These are phyloP conservation scores for Esperia sulphurella DNA, from an alignment of 2,888 invertebrate species.

Conservation along the genomic window DNA sequence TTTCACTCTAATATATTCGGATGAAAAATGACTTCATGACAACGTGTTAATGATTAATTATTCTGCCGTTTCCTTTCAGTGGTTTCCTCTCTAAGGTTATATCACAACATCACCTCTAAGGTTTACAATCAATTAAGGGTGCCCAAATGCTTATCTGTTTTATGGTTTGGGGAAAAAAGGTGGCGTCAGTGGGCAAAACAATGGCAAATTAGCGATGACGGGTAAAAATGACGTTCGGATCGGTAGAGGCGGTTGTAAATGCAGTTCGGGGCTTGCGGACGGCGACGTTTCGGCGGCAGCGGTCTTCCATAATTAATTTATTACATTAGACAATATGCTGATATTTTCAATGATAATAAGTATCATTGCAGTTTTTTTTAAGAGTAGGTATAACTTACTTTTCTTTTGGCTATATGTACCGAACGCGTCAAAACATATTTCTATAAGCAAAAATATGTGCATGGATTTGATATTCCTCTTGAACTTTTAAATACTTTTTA, in stretches of 20 bases:
- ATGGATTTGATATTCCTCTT: too few species aligned
- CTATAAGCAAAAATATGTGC: too few species aligned
- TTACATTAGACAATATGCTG: constrained; percentile 19
- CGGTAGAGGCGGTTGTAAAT: constrained; percentile 46
- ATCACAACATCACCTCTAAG: constrained; percentile 38
- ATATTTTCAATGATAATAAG: too few species aligned
- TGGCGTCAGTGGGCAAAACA: constrained; percentile 74
- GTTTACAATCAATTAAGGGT: constrained; percentile 67
- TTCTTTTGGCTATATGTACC: too few species aligned
- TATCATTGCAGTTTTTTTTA: too few species aligned
- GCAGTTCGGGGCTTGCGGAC: constrained; percentile 30
- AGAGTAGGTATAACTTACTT: too few species aligned
- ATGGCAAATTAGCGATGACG: constrained; percentile 77
- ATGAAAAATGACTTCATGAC: constrained; percentile 36
- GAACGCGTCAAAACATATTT: too few species aligned
- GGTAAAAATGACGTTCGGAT: constrained; percentile 70
- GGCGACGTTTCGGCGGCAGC: constrained; percentile 40
- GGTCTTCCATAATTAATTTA: constrained; percentile 35
- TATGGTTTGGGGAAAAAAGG: constrained; percentile 72
- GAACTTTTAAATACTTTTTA: too few species aligned
- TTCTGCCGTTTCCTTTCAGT: constrained; percentile 17
- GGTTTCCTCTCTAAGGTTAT: constrained; percentile 20
- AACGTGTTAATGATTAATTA: constrained; percentile 20
- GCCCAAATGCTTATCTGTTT: constrained; percentile 65
- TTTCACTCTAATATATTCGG: constrained; percentile 6